Conservation (phyloP, 2,113 vertebrate genomes). For the Ochotona curzoniae region DNA sequence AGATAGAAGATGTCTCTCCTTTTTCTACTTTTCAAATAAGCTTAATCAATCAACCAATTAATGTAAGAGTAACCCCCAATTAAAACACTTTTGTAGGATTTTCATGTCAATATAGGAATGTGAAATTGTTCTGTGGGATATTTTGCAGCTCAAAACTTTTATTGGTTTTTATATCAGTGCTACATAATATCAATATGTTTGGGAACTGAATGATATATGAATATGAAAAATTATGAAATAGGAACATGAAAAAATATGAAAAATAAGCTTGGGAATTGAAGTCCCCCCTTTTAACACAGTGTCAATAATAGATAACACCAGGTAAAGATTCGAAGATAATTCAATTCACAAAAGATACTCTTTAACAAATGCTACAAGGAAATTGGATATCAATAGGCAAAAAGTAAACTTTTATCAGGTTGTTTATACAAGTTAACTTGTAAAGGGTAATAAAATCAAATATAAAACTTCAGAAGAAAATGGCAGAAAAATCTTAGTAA, state of each 20-base stretch:
- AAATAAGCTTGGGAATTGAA: background rate
- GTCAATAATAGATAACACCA: background rate
- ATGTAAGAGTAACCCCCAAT: background rate
- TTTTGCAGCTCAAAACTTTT: background rate
- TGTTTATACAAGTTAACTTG: background rate
- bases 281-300: background rate
- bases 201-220: background rate
- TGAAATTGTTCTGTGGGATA: background rate
- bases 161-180: background rate
- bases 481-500: background rate
- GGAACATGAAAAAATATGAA: too few relatives aligned
- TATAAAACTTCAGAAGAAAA: background rate
- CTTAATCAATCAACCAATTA: too few relatives aligned
- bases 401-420: background rate
- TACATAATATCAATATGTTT: too few relatives aligned
- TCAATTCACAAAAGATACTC: background rate
- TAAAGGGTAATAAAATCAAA: conserved; percentile 14
- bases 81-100: background rate
- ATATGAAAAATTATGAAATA: too few relatives aligned
- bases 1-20: too few relatives aligned
- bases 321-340: background rate
- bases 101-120: background rate
- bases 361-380: background rate
- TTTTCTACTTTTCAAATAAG: too few relatives aligned
- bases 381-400: background rate